phyloP scores from a whole-genome alignment of 2,113 vertebrate species.

The Oryctolagus cuniculus region mOryCun1.1 NC_091442.1:80798001-80798500 shows the following conservation, averaged over 20 bases:
- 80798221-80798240: background rate
- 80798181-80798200: conserved; percentile 2
- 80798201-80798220: conserved; percentile 29
- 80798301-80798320: conserved; percentile 32
- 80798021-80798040: background rate
- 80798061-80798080: background rate
- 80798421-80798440: background rate
- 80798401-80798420: background rate
- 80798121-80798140: background rate
- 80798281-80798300: conserved; percentile 57
- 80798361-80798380: background rate
- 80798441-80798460: background rate
- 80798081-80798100: background rate
- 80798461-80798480: background rate
- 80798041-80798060: background rate
- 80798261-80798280: conserved; percentile 60
- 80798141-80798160: background rate
- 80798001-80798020: background rate
- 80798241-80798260: conserved; percentile 18
- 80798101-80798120: background rate
- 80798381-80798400: background rate
- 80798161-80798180: background rate
- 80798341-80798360: background rate
- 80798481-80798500: background rate
- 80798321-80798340: background rate